Base-by-base conservation (phyloP, 2,797 vertebrate species). In the Phyllotis vaccarum region DNA sequence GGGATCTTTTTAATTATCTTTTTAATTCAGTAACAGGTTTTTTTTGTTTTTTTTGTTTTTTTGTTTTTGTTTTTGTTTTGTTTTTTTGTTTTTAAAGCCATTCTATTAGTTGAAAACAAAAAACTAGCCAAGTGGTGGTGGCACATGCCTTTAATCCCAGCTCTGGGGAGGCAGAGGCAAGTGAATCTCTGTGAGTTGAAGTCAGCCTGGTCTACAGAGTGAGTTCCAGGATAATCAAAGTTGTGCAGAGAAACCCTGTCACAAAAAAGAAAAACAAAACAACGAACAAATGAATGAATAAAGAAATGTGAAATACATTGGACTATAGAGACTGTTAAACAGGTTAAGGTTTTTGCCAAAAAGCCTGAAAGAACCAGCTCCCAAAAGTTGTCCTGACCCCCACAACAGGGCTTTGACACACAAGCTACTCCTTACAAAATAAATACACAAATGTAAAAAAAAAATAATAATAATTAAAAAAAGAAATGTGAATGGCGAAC, bases 11-110 rank as follows among this genome's bases (percentile, higher is more conserved):
- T n/a, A 88, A 40, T 82, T 79, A 90, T 91, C n/a, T 90, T 79
- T 91, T 90, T 56, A 93, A 76, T 52, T 56, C 79, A 62, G 29
- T 14, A 76, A 31, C 62, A 90, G n/a, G n/a, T n/a, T n/a, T n/a
- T n/a, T n/a, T n/a, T n/a, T n/a, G n/a, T n/a, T n/a, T n/a, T n/a
- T n/a, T n/a, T n/a, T n/a, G n/a, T n/a, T n/a, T n/a, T n/a, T n/a
- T n/a, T n/a, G n/a, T n/a, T n/a, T n/a, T n/a, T n/a, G n/a, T n/a
- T n/a, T n/a, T n/a, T n/a, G n/a, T n/a, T n/a, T n/a, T n/a, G n/a
- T n/a, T n/a, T n/a, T n/a, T n/a, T n/a, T n/a, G n/a, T n/a, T n/a
- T n/a, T n/a, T n/a, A n/a, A n/a, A n/a, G n/a, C n/a, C n/a, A n/a
- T 89, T 93, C 58, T 24, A 46, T 43, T 74, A 79, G 46, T 40